These are phyloP conservation scores for Conchocele bisecta DNA, from an alignment of 2,888 invertebrate species.

Conservation along the genomic window DNA sequence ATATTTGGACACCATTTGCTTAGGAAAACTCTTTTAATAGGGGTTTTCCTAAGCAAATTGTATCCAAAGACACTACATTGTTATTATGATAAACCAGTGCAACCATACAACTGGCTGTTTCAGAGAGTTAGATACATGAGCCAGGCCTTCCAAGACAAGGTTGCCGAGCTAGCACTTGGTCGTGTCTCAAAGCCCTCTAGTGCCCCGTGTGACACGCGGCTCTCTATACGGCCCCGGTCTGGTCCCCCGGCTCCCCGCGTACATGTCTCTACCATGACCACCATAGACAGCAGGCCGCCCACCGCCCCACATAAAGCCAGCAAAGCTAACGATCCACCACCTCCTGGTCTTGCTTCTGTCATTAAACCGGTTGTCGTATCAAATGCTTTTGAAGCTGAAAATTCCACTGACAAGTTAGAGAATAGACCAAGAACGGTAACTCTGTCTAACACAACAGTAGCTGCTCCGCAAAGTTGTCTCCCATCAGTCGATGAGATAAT, in stretches of 20 bases:
- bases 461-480: no score
- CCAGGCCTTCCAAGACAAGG: constrained; percentile 38
- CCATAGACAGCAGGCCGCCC: constrained; percentile 37
- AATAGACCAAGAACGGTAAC: no score
- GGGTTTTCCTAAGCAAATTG: no score
- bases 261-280: constrained; percentile 12
- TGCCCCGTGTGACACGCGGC: constrained; percentile 50
- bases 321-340: constrained; percentile 5
- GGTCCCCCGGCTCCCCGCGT: constrained; percentile 11
- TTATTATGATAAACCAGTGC: no score
- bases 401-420: no score
- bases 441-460: no score
- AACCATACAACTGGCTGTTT: no score
- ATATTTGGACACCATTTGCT: no score
- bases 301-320: neutral
- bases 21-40: no score
- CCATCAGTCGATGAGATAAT: no score
- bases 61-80: no score
- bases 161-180: constrained; percentile 51
- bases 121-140: constrained; percentile 34
- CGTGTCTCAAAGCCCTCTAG: constrained; percentile 41
- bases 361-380: neutral
- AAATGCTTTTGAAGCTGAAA: no score
- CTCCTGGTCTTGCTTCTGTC: constrained; percentile 6
- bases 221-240: constrained; percentile 37